Evolutionary conservation across 1,140 invertebrate genomes (phyloP), one percentile per base, ranked within the genome.

Genomic region (Hypothenemus hampei): DNA sequence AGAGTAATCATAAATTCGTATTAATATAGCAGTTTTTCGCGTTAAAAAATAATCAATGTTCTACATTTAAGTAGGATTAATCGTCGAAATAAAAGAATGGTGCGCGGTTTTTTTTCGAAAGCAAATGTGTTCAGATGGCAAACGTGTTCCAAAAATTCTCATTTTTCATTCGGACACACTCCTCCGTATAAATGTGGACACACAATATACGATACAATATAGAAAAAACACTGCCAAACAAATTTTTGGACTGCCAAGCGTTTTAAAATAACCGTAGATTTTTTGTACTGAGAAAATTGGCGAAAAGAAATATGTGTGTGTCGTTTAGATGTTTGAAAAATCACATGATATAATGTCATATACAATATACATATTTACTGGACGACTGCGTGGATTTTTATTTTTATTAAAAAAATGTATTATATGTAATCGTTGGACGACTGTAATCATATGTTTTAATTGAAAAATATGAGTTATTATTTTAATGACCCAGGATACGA

Each of bases 141-240:
- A n/a, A n/a, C n/a, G n/a, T n/a, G n/a, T n/a, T n/a, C n/a, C n/a
- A n/a, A n/a, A n/a, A n/a, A n/a, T n/a, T n/a, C n/a, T n/a, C n/a
- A n/a, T n/a, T n/a, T n/a, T n/a, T n/a, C n/a, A n/a, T n/a, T n/a
- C n/a, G n/a, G n/a, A n/a, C n/a, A n/a, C n/a, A n/a, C n/a, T n/a
- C n/a, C n/a, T n/a, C n/a, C n/a, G n/a, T n/a, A n/a, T n/a, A n/a
- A n/a, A n/a, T n/a, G n/a, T n/a, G n/a, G n/a, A n/a, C n/a, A n/a
- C n/a, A n/a, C n/a, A n/a, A n/a, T n/a, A n/a, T n/a, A n/a, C n/a
- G n/a, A n/a, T n/a, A n/a, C n/a, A n/a, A n/a, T n/a, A n/a, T n/a
- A n/a, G n/a, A n/a, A n/a, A n/a, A 52, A 58, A 63, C 68, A 69
- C 68, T 69, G 68, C 68, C 68, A 68, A 67, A n/a, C n/a, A n/a